Conservation (phyloP, 1,140 invertebrate genomes). For the Drosophila aff. region DNA sequence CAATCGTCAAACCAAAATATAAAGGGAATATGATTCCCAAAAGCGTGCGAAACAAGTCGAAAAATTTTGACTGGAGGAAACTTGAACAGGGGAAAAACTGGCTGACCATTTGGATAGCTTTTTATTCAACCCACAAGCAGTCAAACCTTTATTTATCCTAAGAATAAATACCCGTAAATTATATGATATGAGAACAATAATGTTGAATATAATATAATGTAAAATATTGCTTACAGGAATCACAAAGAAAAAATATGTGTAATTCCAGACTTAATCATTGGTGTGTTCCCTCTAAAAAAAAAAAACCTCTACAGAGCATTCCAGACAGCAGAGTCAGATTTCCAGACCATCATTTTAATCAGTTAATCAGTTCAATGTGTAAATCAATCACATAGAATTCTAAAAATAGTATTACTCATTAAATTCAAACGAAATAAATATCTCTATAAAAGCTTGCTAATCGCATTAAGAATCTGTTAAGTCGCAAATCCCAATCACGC, state of each 20-base stretch:
- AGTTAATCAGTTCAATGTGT: not conserved
- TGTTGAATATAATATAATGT: not conserved
- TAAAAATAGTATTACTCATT: slow-evolving; percentile 1
- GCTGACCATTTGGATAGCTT: not conserved
- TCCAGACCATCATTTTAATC: not conserved
- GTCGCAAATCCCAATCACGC: slow-evolving; percentile 8
- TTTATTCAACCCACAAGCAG: not conserved
- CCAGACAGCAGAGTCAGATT: not conserved
- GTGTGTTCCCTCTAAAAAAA: too few relatives aligned
- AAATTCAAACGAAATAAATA: not conserved
- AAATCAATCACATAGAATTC: not conserved
- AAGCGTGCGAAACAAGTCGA: slow-evolving; percentile 34
- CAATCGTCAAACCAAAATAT: slow-evolving; percentile 19
- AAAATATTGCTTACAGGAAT: not conserved
- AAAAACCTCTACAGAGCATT: too few relatives aligned
- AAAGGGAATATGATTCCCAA: slow-evolving; percentile 36
- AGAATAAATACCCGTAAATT: not conserved
- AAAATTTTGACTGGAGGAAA: not conserved
- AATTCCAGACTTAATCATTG: too few relatives aligned
- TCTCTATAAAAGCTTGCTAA: not conserved
- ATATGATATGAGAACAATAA: too few relatives aligned
- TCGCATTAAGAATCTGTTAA: not conserved
- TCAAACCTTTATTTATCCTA: too few relatives aligned
- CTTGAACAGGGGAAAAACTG: not conserved
- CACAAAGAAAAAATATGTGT: not conserved